Conservation (phyloP, 2,113 vertebrate species). For the Rana temporaria region DNA sequence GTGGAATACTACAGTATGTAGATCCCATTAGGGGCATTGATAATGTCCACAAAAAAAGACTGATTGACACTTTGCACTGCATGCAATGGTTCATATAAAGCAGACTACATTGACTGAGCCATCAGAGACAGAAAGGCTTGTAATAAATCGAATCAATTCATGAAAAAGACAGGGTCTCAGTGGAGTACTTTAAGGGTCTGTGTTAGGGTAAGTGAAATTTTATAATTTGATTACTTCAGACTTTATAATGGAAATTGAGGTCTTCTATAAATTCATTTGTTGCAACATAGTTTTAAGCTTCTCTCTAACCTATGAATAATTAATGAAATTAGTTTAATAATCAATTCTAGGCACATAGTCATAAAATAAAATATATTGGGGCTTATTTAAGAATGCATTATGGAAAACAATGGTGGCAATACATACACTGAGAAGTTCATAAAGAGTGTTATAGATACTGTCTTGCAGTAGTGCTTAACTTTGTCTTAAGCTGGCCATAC, state of each 20-base stretch:
- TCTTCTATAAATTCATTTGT: neutral
- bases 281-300: neutral
- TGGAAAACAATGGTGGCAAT: too few species aligned
- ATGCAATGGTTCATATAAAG: neutral
- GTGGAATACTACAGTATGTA: conserved; percentile 13
- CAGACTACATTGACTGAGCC: conserved; percentile 2
- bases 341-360: too few species aligned
- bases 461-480: too few species aligned
- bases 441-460: too few species aligned
- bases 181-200: neutral
- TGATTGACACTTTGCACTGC: conserved; percentile 9
- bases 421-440: too few species aligned
- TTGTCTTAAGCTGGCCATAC: too few species aligned
- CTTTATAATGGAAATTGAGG: neutral
- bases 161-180: neutral
- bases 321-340: neutral
- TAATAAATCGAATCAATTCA: neutral
- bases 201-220: conserved; percentile 9
- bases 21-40: conserved; percentile 40
- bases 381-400: too few species aligned
- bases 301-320: neutral
- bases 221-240: conserved; percentile 5
- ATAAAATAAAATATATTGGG: too few species aligned
- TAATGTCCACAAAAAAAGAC: conserved; percentile 19
- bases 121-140: neutral